phyloP scores from a whole-genome alignment of 2,888 invertebrate species.

The Smittia aterrima region DNA sequence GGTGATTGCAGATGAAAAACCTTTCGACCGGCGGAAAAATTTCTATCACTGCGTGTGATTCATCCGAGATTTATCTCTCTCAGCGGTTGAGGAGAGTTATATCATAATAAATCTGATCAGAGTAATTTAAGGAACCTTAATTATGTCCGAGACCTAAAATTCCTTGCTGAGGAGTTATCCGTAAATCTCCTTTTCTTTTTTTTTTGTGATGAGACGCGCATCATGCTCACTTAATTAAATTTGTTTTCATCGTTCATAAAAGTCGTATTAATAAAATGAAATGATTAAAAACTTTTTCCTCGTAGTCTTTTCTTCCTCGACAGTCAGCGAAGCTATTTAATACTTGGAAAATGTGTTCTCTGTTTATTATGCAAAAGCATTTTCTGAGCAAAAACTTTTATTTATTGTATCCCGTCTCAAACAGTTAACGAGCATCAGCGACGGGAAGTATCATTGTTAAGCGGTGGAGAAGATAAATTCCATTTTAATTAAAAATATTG shows the following conservation, averaged over 20 bases:
- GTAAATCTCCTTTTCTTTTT: background rate
- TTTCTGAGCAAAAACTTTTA: background rate
- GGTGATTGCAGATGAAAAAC: too few species aligned
- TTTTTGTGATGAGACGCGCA: background rate
- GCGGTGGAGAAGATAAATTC: conserved; percentile 27
- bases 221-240: conserved; percentile 22
- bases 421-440: background rate
- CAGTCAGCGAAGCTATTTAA: background rate
- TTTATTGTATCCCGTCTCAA: background rate
- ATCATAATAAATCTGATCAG: too few species aligned
- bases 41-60: too few species aligned
- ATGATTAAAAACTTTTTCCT: conserved; percentile 6
- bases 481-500: conserved; percentile 37
- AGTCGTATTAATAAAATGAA: background rate
- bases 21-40: too few species aligned
- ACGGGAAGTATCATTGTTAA: conserved; percentile 13
- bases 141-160: too few species aligned
- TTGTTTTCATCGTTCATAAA: conserved; percentile 11
- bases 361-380: conserved; percentile 26
- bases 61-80: too few species aligned
- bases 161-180: too few species aligned
- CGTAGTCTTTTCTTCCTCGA: background rate
- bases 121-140: too few species aligned
- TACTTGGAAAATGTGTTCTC: background rate
- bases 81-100: too few species aligned